Percentiles rank a stretch among this genome's conserved stretches.
Conservation (phyloP, 2,888 invertebrate genomes). For the Amiota communis region DNA sequence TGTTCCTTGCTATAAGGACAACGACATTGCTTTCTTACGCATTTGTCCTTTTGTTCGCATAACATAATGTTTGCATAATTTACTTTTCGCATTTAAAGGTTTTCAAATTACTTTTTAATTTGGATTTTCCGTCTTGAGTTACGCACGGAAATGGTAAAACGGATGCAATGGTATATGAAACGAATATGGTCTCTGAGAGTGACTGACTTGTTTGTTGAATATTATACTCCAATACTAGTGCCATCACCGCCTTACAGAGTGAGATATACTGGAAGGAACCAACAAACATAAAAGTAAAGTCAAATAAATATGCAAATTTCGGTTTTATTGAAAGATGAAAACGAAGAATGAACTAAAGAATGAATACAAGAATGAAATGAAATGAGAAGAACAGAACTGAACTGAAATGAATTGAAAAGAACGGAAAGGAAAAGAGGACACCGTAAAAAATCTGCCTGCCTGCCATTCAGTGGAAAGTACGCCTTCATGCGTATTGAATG, state of each 20-base stretch:
- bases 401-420: background rate
- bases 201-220: background rate
- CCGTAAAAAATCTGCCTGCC: background rate
- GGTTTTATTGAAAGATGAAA: conserved; percentile 56
- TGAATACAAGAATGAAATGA: background rate
- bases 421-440: background rate
- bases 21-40: background rate
- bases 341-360: background rate
- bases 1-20: background rate
- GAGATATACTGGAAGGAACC: background rate
- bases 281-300: conserved; percentile 37
- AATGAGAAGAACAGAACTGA: background rate
- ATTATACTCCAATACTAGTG: background rate
- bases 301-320: conserved; percentile 62
- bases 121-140: conserved; percentile 62
- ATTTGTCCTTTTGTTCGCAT: conserved; percentile 36
- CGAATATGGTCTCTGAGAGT: background rate
- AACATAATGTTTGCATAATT: conserved; percentile 66
- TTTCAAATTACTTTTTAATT: conserved; percentile 66
- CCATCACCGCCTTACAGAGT: conserved; percentile 27
- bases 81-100: conserved; percentile 64
- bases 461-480: background rate
- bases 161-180: background rate
- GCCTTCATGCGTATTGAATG: too few species aligned
- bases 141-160: conserved; percentile 36